phyloP scores from a whole-genome alignment of 2,888 invertebrate species.

The Limenitis camilla region DNA sequence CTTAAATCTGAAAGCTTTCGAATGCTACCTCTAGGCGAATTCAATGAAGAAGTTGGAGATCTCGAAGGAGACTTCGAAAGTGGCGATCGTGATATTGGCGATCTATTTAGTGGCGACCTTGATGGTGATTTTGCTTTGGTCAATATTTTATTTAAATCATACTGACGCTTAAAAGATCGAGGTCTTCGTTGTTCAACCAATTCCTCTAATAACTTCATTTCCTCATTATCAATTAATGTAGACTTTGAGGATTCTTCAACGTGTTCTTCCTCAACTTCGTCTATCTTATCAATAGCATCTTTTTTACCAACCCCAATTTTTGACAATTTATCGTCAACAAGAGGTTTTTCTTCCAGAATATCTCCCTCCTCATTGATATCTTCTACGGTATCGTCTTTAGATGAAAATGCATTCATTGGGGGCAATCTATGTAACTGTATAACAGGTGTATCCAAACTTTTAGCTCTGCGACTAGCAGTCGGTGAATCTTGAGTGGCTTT shows the following conservation, averaged over 20 bases:
- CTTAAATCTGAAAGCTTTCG: constrained; percentile 69
- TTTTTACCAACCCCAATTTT: constrained; percentile 39
- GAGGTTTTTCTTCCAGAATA: constrained; percentile 75
- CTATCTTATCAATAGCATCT: constrained; percentile 58
- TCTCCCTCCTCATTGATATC: constrained; percentile 80
- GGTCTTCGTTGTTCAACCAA: constrained; percentile 68
- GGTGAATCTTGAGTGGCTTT: constrained; percentile 84
- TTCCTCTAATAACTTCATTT: constrained; percentile 71
- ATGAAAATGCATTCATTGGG: constrained; percentile 89
- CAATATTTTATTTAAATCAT: constrained; percentile 59
- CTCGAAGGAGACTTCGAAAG: constrained; percentile 69
- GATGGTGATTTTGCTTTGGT: constrained; percentile 57
- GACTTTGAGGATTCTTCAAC: constrained; percentile 56
- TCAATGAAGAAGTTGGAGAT: constrained; percentile 69
- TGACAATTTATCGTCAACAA: constrained; percentile 54
- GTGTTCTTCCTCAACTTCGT: constrained; percentile 73
- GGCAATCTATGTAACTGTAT: constrained; percentile 86
- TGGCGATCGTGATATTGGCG: constrained; percentile 65
- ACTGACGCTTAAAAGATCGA: constrained; percentile 65
- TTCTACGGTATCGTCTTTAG: constrained; percentile 91
- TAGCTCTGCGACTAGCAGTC: constrained; percentile 82
- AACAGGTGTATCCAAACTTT: constrained; percentile 88
- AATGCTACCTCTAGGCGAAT: constrained; percentile 68
- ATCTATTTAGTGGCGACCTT: constrained; percentile 64
- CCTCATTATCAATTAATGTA: constrained; percentile 74